Evolutionary conservation across 2,888 invertebrate species (phyloP).

Genomic region (Lycophotia porphyrea): DNA sequence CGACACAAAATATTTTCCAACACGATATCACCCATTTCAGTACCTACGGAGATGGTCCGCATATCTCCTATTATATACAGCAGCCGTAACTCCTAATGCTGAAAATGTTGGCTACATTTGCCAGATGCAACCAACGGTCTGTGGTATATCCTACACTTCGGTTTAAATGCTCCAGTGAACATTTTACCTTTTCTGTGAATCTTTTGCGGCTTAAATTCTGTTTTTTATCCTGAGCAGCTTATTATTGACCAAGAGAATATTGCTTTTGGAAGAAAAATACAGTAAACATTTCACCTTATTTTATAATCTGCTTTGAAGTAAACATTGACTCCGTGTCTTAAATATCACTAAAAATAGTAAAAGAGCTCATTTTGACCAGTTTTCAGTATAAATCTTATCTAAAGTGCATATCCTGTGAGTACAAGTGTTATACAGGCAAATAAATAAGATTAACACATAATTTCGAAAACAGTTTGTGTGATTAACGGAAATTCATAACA

Average conservation of each 20-base stretch:
- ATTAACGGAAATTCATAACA: too few relatives aligned
- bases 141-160: constrained; percentile 11
- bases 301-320: too few relatives aligned
- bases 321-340: too few relatives aligned
- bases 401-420: too few relatives aligned
- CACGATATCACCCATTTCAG: neutral
- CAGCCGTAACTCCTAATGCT: constrained; percentile 32
- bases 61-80: constrained; percentile 28
- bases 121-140: constrained; percentile 38
- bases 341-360: too few relatives aligned
- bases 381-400: too few relatives aligned
- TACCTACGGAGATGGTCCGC: constrained; percentile 9
- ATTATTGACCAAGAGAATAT: neutral
- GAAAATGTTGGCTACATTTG: constrained; percentile 41
- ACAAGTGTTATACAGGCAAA: too few relatives aligned
- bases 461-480: too few relatives aligned
- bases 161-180: constrained; percentile 11
- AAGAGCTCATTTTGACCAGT: too few relatives aligned
- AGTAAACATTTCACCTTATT: too few relatives aligned
- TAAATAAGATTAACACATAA: too few relatives aligned
- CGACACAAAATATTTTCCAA: constrained; percentile 9
- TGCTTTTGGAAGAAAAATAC: neutral
- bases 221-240: neutral
- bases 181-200: constrained; percentile 25
- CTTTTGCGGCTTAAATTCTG: constrained; percentile 2